Conservation (phyloP, 2,797 vertebrate genomes). For the Melanotaenia parkinsoni region DNA sequence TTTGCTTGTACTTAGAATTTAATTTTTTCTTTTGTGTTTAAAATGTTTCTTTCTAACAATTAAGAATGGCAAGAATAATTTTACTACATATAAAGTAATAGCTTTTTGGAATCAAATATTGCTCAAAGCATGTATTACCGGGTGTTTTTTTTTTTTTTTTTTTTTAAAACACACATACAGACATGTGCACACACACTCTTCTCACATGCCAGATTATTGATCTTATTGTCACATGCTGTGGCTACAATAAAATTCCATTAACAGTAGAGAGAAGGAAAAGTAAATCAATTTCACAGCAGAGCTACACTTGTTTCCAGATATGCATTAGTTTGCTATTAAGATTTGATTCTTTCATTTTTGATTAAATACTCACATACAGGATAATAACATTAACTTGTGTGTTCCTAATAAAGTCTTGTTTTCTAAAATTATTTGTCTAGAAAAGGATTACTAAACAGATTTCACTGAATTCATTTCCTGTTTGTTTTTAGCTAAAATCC, state of each 20-base stretch:
- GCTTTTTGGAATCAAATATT: neutral
- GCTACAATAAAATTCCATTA: constrained; percentile 72
- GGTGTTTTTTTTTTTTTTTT: neutral
- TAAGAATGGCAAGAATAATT: neutral
- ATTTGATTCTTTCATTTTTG: neutral
- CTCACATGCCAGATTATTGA: constrained; percentile 65
- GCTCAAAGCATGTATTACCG: neutral
- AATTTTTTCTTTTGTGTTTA: neutral
- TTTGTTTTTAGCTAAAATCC: neutral
- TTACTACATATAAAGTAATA: neutral
- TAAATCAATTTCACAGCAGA: constrained; percentile 2
- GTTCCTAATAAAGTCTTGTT: neutral
- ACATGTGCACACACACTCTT: constrained; percentile 28
- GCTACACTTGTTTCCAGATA: neutral
- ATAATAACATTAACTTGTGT: neutral
- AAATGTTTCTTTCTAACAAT: neutral
- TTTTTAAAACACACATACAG: constrained; percentile 3
- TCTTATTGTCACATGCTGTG: constrained; percentile 59
- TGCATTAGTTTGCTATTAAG: neutral
- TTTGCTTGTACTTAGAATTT: no score
- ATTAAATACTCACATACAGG: neutral
- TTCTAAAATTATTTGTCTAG: neutral
- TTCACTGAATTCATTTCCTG: neutral
- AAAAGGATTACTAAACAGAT: neutral
- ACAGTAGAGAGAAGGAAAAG: constrained; percentile 21